Evolutionary conservation across 2,797 vertebrate species (phyloP), one percentile per base, ranked within the genome.

Genomic region (Pygocentrus nattereri): DNA sequence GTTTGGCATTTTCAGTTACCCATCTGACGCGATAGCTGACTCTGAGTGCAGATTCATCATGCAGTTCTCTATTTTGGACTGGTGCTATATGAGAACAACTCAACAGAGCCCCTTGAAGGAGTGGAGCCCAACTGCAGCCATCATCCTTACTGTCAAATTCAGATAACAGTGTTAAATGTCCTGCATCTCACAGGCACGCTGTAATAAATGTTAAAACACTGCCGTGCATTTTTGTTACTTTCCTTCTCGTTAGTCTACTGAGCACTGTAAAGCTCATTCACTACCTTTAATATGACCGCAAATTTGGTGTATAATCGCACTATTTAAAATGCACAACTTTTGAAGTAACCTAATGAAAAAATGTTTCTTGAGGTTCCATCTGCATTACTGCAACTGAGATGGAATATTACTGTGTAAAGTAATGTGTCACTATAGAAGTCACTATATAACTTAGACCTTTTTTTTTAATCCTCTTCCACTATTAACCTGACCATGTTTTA

Each of bases 21-120:
- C 88, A 3, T 90, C 88, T 77, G 84, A 89, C 52, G 76, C 89
- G 73, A 85, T 87, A 0, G 80, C 92, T 85, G 90, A 94, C 59
- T 52, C 91, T 85, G 90, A 90, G 65, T 64, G 86, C 0, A 89
- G 89, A 76, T 88, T 91, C 78, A 58, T 91, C 4, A 90, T 92
- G 89, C 74, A 93, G 56, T 85, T 93, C 62, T 91, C 90, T 21
- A 86, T 15, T 52, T 13, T 95, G 84, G 93, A 95, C 67, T 96
- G 95, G 94, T 89, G 77, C 30, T 91, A 89, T 12, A 85, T 93
- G 64, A 84, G 84, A 52, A 89, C 89, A 25, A 77, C 79, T 74
- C 88, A 86, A 61, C 92, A 94, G 85, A 91, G 84, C 47, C 71
- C 41, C 25, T 79, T 88, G 0, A 50, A 88, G n/a, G 88, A 84